Base-by-base conservation (phyloP, 2,797 vertebrate genomes). In the Tinamus major region DNA sequence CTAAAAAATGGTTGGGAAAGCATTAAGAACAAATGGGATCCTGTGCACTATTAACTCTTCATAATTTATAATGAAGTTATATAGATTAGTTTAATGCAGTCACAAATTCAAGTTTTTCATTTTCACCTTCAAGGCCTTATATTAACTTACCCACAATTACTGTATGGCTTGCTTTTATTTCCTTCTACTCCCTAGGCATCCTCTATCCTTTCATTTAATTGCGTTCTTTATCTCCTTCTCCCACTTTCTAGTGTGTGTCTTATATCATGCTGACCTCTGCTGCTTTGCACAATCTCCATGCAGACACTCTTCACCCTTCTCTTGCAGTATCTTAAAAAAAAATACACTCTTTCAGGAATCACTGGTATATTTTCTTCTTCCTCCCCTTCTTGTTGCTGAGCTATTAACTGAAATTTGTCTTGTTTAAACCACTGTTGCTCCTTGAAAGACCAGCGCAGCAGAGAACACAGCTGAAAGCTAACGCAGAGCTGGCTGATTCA, bases 161-260 rank as follows among this genome's bases (percentile, higher is more conserved):
- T 91, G 48, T 85, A 86, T 68, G 68, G 86, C 93, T 92, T 90
- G 87, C 79, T 94, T 96, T 96, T 95, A 94, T 89, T 95, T 95
- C 89, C 69, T 92, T 90, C 71, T 93, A 94, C 86, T 95, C 95
- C 95, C 90, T 87, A 92, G 90, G 88, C 62, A 94, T 90, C 37
- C 64, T 85, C 79, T 71, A 81, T 91, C 71, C 77, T 94, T 95
- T 77, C 41, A 90, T 63, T 93, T 96, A 94, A 96, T 94, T 96
- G 91, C 18, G 10, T 92, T 94, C 91, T 96, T 94, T 95, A 96
- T 95, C 92, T 93, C 82, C 23, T 94, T 96, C 91, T 93, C 89
- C 89, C 68, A 82, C 93, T 92, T 96, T 61, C 77, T 90, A 85
- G 74, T 81, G 44, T 56, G 53, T 56, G 67, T 67, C 79, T 90